Conservation (phyloP, 2,888 invertebrate species). For the Drosophila kambysellisi region DNA sequence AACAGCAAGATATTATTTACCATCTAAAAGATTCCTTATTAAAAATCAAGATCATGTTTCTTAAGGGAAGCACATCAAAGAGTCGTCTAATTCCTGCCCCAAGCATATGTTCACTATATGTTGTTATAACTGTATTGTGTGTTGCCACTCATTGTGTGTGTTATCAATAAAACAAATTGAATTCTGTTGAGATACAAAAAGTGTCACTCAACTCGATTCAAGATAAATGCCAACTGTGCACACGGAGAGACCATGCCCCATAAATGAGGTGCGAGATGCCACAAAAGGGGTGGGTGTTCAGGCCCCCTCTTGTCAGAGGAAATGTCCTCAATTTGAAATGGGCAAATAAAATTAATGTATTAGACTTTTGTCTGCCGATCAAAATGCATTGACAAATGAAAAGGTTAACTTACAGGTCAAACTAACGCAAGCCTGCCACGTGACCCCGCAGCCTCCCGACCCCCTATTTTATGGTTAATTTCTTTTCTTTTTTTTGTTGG, state of each 20-base stretch:
- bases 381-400: conserved; percentile 63
- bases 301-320: neutral
- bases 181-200: conserved; percentile 69
- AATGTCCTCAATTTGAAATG: conserved; percentile 49
- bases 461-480: conserved; percentile 41
- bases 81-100: neutral
- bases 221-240: conserved; percentile 68
- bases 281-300: neutral
- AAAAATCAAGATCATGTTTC: neutral
- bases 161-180: conserved; percentile 79
- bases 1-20: neutral
- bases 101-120: neutral
- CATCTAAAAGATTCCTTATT: neutral
- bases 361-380: conserved; percentile 37
- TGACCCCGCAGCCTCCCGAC: neutral
- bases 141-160: conserved; percentile 57
- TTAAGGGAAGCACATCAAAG: conserved; percentile 22
- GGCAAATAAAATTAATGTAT: conserved; percentile 67
- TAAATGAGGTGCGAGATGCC: neutral
- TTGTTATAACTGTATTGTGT: conserved; percentile 54
- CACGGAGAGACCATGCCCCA: conserved; percentile 2
- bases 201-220: conserved; percentile 73
- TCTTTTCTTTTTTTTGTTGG: conserved; percentile 22
- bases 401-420: conserved; percentile 61
- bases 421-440: conserved; percentile 16